A percentile compares a stretch with the other conserved stretches of the same genome.
These are phyloP conservation scores for Malurus melanocephalus DNA, from an alignment of 2,113 vertebrate species.

Conservation along the genomic window DNA sequence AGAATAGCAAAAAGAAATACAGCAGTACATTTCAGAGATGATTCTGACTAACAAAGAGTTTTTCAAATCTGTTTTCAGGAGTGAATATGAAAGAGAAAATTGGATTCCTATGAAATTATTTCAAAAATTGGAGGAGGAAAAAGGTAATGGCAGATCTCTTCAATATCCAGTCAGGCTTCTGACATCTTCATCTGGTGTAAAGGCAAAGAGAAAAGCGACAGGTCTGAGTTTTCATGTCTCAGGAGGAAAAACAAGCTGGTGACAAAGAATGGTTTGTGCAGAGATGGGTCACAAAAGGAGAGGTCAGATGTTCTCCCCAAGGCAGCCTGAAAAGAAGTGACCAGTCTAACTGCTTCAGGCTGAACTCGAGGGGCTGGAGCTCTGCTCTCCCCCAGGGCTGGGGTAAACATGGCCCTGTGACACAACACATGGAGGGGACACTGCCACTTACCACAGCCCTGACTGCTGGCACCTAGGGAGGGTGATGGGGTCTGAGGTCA, in stretches of 20 bases:
- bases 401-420: too few relatives aligned
- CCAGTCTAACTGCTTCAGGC: background rate
- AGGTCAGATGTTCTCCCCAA: accelerated
- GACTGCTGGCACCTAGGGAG: background rate
- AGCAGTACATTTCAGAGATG: slow-evolving; percentile 52
- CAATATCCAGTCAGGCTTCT: slow-evolving; percentile 17
- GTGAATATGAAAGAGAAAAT: slow-evolving; percentile 33
- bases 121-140: slow-evolving; percentile 40
- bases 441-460: background rate
- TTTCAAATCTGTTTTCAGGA: slow-evolving; percentile 56
- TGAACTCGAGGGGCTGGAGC: background rate
- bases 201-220: slow-evolving; percentile 13
- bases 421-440: accelerated
- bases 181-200: slow-evolving; percentile 27
- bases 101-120: slow-evolving; percentile 34
- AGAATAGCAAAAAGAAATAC: slow-evolving; percentile 61
- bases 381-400: background rate
- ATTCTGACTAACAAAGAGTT: slow-evolving; percentile 42
- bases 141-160: slow-evolving; percentile 40
- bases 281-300: background rate
- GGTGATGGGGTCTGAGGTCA: background rate
- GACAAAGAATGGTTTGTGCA: background rate
- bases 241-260: background rate
- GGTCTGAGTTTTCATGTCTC: background rate
- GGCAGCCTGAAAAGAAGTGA: background rate